Evolutionary conservation across 2,113 vertebrate species (phyloP).

Genomic region (Nyctibius bracteatus): DNA sequence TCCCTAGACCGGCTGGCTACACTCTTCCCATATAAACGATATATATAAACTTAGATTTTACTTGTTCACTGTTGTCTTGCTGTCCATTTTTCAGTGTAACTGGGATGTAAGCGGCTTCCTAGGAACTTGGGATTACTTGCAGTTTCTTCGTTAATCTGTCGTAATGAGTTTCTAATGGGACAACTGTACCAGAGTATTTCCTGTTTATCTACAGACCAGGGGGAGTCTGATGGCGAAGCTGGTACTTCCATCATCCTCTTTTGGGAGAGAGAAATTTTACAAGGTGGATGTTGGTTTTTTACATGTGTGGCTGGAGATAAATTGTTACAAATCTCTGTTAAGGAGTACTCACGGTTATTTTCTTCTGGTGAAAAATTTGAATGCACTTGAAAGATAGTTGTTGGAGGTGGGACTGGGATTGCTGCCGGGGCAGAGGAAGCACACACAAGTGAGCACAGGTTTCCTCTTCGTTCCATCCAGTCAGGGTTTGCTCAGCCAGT

Average conservation of each 20-base stretch:
- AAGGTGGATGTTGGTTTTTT: not conserved
- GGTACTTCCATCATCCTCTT: not conserved
- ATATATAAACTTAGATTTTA: not conserved
- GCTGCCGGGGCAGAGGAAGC: not conserved
- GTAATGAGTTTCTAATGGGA: constrained; percentile 8
- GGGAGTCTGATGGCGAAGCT: not conserved
- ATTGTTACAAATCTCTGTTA: not conserved
- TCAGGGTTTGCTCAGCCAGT: not conserved
- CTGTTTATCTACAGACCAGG: not conserved
- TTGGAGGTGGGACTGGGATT: not conserved
- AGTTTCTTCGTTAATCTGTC: constrained; percentile 15
- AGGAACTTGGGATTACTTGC: not conserved
- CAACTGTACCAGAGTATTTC: not conserved
- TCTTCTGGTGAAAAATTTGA: not conserved
- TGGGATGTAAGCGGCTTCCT: not conserved
- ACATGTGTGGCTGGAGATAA: not conserved
- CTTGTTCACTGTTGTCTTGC: not conserved
- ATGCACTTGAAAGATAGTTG: accelerated
- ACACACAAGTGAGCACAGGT: accelerated
- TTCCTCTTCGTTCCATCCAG: not conserved
- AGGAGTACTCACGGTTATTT: not conserved
- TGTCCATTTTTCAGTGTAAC: not conserved
- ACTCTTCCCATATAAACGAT: too few relatives aligned
- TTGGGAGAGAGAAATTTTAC: not conserved
- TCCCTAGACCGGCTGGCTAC: too few relatives aligned